These are phyloP conservation scores for Chloromyia formosa DNA, from an alignment of 2,888 invertebrate genomes.

Conservation along the genomic window DNA sequence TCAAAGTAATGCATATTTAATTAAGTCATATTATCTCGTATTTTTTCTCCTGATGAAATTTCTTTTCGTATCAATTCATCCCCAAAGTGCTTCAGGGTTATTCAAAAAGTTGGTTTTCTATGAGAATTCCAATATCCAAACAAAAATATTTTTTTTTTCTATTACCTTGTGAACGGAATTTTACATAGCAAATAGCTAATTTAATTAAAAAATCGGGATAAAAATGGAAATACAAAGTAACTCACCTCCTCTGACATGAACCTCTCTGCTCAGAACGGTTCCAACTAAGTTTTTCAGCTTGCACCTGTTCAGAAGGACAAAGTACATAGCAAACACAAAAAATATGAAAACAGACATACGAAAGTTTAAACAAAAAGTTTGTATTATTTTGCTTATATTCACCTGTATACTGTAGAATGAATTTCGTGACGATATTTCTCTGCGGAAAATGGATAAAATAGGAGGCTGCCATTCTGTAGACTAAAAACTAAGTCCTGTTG, in stretches of 20 bases:
- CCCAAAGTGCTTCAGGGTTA: too few species aligned
- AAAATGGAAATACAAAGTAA: slow-evolving; percentile 49
- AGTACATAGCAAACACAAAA: background rate
- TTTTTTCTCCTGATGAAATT: too few species aligned
- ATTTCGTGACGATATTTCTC: slow-evolving; percentile 84
- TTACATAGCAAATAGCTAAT: background rate
- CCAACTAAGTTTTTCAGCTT: slow-evolving; percentile 77
- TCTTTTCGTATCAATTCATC: too few species aligned
- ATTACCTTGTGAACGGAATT: background rate
- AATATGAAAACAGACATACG: too few species aligned
- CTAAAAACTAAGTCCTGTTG: slow-evolving; percentile 78
- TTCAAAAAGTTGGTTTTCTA: too few species aligned
- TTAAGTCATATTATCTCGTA: too few species aligned
- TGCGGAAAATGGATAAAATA: slow-evolving; percentile 84
- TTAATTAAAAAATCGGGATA: background rate
- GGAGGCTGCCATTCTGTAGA: slow-evolving; percentile 84
- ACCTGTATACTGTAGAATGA: slow-evolving; percentile 84
- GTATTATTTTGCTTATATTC: slow-evolving; percentile 53
- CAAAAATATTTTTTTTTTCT: background rate
- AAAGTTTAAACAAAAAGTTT: too few species aligned
- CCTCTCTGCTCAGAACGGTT: slow-evolving; percentile 82
- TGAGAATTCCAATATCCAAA: too few species aligned
- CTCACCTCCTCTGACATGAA: slow-evolving; percentile 90
- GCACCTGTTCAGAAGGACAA: slow-evolving; percentile 60
- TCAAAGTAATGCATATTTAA: too few species aligned